Conservation (phyloP, 2,888 invertebrate species). For the Rotaria socialis region DNA sequence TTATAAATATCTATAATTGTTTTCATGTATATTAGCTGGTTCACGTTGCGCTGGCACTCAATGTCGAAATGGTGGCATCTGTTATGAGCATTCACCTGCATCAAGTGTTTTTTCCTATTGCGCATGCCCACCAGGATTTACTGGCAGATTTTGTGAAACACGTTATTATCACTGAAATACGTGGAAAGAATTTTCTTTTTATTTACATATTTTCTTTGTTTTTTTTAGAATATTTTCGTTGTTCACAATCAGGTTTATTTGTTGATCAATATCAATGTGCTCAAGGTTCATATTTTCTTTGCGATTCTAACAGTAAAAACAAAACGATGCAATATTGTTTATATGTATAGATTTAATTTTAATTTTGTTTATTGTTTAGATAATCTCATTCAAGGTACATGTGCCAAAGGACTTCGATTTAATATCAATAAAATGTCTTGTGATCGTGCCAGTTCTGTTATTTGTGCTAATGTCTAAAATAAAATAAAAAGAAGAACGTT, state of each 20-base stretch:
- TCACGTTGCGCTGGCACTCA: conserved; percentile 38
- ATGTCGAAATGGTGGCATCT: conserved; percentile 42
- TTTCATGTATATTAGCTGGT: not conserved
- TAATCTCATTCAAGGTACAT: not conserved
- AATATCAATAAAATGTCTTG: conserved; percentile 40
- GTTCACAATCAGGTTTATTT: conserved; percentile 34
- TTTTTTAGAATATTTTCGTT: conserved; percentile 40
- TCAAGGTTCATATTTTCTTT: conserved; percentile 42
- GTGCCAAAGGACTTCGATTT: conserved; percentile 42
- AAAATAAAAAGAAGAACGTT: not conserved
- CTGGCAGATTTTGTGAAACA: conserved; percentile 42
- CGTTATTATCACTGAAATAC: not conserved
- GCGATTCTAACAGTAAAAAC: conserved; percentile 41
- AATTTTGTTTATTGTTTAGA: not conserved
- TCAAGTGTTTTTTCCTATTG: conserved; percentile 38
- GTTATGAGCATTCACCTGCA: conserved; percentile 39
- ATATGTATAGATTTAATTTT: not conserved
- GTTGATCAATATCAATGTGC: conserved; percentile 42
- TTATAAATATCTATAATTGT: not conserved
- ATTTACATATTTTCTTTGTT: not conserved
- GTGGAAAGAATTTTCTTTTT: not conserved
- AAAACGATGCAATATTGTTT: not conserved
- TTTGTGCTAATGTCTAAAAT: conserved; percentile 33
- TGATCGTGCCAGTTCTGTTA: conserved; percentile 41
- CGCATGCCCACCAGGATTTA: conserved; percentile 42